Base-by-base conservation (phyloP, 2,888 invertebrate genomes). In the Tenodera sinensis region DNA sequence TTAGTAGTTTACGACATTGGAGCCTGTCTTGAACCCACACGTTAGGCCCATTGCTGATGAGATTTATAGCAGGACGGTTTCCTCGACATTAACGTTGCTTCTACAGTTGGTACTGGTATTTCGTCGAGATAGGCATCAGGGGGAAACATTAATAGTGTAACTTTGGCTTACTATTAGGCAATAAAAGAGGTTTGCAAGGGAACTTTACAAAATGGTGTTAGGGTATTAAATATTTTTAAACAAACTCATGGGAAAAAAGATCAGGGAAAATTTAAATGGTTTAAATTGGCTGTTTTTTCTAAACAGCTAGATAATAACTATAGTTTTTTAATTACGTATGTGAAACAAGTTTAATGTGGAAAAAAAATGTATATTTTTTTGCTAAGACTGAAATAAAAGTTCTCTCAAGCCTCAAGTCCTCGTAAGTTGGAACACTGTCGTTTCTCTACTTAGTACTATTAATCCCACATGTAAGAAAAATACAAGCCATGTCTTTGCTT, bases 181-280 rank as follows among this genome's bases (percentile, higher is more conserved):
- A 71, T 71, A 71, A 71, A 15, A 71, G 54, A 71, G 54, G 54
- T 71, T 71, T 71, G 54, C 54, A 71, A 71, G 54, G 54, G 54
- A 71, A 71, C 54, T 71, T 71, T 71, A 71, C 54, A 71, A 71
- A 71, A 71, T 71, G 54, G 25, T 71, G 54, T 71, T 71, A 71
- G 54, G 54, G 54, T 71, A 71, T 71, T 71, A 71, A 71, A 71
- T 71, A 71, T 71, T 71, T 71, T 71, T 71, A 71, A 71, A 87
- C 83, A 34, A 87, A 87, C 87, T 87, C 87, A 83, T 54, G 87
- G 87, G 47, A 87, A 87, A 87, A 42, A 71, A 71, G 83, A 27
- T 87, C 87, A 87, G 87, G 87, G 87, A 87, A 47, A 86, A 25
- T 71, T 71, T 20, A 86, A 34, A 81, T 71, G 20, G 54, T 71